A percentile compares a stretch with the other conserved stretches of the same genome.
Conservation (phyloP, 92 coral and sea anemone genomes). For the Phymanthus crucifer region DNA sequence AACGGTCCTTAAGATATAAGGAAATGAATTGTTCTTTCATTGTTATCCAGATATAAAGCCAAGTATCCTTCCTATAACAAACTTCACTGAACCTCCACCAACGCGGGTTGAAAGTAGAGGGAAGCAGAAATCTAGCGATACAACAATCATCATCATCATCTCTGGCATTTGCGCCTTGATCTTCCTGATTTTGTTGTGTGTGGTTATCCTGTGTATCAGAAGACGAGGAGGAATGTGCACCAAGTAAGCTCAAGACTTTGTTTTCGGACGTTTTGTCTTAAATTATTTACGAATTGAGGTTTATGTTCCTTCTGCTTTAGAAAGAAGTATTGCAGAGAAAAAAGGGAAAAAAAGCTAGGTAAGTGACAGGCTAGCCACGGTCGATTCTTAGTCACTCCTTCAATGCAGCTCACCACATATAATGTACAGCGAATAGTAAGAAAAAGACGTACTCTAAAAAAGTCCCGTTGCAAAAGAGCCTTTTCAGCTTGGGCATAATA, state of each 20-base stretch:
- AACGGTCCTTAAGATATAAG: too few species aligned
- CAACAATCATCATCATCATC: constrained; percentile 1
- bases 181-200: constrained; percentile 1
- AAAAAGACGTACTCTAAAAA: too few species aligned
- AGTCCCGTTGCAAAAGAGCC: too few species aligned
- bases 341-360: not conserved
- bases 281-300: not conserved
- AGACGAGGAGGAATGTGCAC: constrained; percentile 18
- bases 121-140: constrained; percentile 2
- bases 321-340: not conserved
- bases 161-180: constrained; percentile 23
- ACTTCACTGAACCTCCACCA: constrained; percentile 20
- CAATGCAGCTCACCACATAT: not conserved
- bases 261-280: not conserved
- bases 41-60: constrained; percentile 12
- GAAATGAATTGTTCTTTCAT: not conserved
- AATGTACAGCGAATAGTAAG: too few species aligned
- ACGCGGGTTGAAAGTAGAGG: not conserved
- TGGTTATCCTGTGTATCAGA: constrained; percentile 15
- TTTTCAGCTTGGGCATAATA: not conserved
- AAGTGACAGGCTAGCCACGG: not conserved
- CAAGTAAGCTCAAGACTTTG: constrained; percentile 8
- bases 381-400: not conserved
- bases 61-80: constrained; percentile 20
- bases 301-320: not conserved